Evolutionary conservation across 2,888 invertebrate genomes (phyloP).

Genomic region (Calameuta idolon): DNA sequence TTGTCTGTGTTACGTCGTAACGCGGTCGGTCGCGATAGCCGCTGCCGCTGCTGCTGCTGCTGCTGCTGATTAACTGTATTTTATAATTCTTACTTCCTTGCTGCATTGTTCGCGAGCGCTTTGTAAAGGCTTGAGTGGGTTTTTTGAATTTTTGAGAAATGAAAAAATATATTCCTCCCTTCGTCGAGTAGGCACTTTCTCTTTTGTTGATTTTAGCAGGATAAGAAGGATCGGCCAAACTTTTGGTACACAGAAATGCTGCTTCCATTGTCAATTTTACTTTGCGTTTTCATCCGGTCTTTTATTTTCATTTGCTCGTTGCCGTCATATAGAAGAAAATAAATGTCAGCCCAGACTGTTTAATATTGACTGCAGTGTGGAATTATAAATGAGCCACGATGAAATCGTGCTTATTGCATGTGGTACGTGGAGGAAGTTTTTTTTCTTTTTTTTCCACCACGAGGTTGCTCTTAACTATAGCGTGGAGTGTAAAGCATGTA

Average conservation of each 20-base stretch:
- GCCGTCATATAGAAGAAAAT: not conserved
- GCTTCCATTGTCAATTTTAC: not conserved
- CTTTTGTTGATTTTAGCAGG: not conserved
- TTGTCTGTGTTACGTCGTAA: not conserved
- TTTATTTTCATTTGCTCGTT: not conserved
- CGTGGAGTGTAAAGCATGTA: not conserved
- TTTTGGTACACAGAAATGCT: not conserved
- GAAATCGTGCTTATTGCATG: not conserved
- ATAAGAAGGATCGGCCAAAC: not conserved
- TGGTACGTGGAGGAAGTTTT: not conserved
- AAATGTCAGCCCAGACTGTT: constrained; percentile 12
- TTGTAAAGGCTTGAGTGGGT: not conserved
- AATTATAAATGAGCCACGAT: constrained; percentile 9
- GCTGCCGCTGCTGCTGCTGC: too few relatives aligned
- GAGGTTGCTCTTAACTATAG: not conserved
- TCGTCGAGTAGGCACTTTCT: not conserved
- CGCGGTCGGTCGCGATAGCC: not conserved
- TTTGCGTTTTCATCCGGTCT: not conserved
- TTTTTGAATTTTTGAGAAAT: not conserved
- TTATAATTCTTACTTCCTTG: too few relatives aligned
- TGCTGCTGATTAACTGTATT: too few relatives aligned
- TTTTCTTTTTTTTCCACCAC: not conserved
- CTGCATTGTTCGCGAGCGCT: not conserved
- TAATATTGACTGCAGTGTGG: constrained; percentile 24
- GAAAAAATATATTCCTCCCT: not conserved